Evolutionary conservation across 2,113 vertebrate species (phyloP).

Genomic region (Lonchura striata): DNA sequence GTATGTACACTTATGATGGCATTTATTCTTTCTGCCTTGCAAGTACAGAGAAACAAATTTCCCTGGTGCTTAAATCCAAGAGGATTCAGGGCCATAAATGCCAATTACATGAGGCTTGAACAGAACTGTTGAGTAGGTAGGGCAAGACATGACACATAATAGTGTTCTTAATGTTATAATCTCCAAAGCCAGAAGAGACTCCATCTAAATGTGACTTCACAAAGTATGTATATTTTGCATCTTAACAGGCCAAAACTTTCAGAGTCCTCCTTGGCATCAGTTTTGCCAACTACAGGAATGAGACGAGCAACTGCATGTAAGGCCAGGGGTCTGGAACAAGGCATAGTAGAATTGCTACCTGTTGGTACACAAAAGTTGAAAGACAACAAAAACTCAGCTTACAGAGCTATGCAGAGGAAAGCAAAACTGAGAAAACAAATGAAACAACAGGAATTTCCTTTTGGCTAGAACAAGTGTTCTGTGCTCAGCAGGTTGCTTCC

Average conservation of each 20-base stretch:
- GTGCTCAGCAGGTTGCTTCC: neutral
- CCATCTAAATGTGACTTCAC: neutral
- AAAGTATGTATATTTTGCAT: neutral
- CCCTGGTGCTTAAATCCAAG: neutral
- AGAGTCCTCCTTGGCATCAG: neutral
- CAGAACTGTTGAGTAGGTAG: neutral
- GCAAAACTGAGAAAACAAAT: neutral
- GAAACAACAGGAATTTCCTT: constrained; percentile 4
- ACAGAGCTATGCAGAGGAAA: neutral
- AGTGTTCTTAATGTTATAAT: neutral
- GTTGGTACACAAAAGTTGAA: neutral
- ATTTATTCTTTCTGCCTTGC: neutral
- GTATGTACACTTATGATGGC: too few species aligned
- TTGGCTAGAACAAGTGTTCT: neutral
- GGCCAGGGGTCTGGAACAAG: neutral
- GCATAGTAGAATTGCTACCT: neutral
- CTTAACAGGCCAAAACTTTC: neutral
- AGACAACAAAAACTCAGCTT: neutral
- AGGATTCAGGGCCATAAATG: neutral
- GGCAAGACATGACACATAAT: neutral
- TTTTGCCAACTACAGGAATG: neutral
- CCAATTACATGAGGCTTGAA: neutral
- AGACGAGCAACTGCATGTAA: neutral
- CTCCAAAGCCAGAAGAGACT: neutral
- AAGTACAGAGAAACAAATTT: neutral